Evolutionary conservation across 92 coral and sea anemone genomes (phyloP), one percentile per base, ranked within the genome.

Genomic region (Isaurus tuberculatus): DNA sequence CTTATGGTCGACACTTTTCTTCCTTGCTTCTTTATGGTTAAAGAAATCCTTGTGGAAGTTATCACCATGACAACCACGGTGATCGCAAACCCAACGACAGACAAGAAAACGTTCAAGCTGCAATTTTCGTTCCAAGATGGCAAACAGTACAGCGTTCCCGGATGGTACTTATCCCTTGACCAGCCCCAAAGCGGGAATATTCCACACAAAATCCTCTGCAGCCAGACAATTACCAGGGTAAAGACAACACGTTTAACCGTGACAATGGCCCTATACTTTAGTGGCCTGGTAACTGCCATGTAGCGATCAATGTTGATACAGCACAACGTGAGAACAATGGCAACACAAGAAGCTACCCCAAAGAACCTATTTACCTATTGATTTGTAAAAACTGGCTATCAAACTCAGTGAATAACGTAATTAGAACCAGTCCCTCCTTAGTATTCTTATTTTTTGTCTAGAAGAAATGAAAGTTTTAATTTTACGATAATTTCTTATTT

Each of bases 121-220:
- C 99, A 96, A 5, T 89, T 81, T 1, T 70, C 77, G 0, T 88
- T 84, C 92, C 95, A 94, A 2, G 91, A 72, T 0, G 98, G 98
- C 10, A 98, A 96, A 73, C 99, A 96, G 80, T 96, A 98, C 25
- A 94, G 79, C 2, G 99, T 96, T 34, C 92, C 93, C 84, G 98
- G 92, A 70, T 94, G 91, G 25, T 96, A 96, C 74, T 86, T 85
- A 81, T 96, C 94, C 25, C 72, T 74, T 1, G 94, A 89, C 92
- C 91, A 88, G 10, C 96, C 98, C 53, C 90, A 73, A 14, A 94
- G 63, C 20, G 99, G 99, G 73, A 92, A 75, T 57, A 92, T 79
- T 51, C 96, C 99, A 30, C 85, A 86, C 74, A 96, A 75, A 19
- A 94, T 22, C 15, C 96, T 88, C 81, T 90, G 93, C 46, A 86